phyloP scores from a whole-genome alignment of 2,797 vertebrate genomes.

The Neoniphon sammara region DNA sequence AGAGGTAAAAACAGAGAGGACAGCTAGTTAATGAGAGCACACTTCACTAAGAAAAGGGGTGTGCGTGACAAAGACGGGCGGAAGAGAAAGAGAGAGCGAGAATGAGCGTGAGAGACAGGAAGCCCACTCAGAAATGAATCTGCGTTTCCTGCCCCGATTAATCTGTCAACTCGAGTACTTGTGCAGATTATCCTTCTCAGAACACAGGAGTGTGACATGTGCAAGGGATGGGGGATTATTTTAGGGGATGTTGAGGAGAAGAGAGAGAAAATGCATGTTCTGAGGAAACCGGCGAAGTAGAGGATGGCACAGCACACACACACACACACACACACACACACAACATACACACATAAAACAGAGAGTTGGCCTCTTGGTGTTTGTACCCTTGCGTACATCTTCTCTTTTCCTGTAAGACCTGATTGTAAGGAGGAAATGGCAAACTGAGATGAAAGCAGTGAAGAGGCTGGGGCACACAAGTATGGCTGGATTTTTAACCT shows the following conservation, averaged over 20 bases:
- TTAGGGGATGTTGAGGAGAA: conserved; percentile 27
- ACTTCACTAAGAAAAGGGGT: conserved; percentile 16
- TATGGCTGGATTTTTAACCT: conserved; percentile 40
- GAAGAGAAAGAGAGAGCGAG: conserved; percentile 13
- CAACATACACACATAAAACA: neutral
- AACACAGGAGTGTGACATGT: conserved; percentile 59
- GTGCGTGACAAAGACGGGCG: conserved; percentile 48
- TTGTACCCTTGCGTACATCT: neutral
- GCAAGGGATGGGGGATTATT: conserved; percentile 60
- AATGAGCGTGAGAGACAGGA: conserved; percentile 55
- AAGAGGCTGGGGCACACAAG: conserved; percentile 33
- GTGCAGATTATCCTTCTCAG: conserved; percentile 66
- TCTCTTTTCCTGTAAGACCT: neutral
- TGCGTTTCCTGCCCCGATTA: conserved; percentile 68
- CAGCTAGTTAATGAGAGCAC: conserved; percentile 30
- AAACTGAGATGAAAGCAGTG: conserved; percentile 42
- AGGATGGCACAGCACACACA: conserved; percentile 1
- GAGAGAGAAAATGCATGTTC: conserved; percentile 9
- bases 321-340: conserved; percentile 23
- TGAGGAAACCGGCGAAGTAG: neutral
- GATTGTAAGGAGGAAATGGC: neutral
- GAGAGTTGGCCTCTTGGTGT: neutral
- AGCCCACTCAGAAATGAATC: conserved; percentile 63
- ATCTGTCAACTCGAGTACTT: conserved; percentile 60
- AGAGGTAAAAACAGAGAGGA: conserved; percentile 37